Percentiles rank a stretch among this genome's conserved stretches.
Evolutionary conservation across 2,113 vertebrate species (phyloP).

Genomic region (Propithecus coquereli): DNA sequence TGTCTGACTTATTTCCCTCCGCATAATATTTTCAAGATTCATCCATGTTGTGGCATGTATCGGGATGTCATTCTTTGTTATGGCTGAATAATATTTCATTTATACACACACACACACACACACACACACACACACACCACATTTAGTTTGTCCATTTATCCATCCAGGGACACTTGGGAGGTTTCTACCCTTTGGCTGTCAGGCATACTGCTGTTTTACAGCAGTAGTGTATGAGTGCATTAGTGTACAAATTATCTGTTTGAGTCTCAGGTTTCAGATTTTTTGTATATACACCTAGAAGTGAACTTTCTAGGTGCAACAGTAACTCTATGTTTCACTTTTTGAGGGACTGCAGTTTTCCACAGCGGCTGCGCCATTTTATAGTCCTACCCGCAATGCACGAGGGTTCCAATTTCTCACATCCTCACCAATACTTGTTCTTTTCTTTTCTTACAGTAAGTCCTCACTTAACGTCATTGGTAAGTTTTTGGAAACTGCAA

Average conservation of each 20-base stretch:
- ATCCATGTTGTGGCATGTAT: too few species aligned
- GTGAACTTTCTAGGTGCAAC: not conserved
- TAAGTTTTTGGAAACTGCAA: not conserved
- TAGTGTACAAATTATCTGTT: not conserved
- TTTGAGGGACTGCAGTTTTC: not conserved
- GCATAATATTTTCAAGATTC: not conserved
- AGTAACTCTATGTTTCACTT: not conserved
- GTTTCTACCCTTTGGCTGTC: not conserved
- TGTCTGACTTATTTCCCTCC: not conserved
- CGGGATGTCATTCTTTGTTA: not conserved
- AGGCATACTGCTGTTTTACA: not conserved
- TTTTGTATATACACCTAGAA: not conserved
- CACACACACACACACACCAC: too few species aligned
- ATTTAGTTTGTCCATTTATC: not conserved
- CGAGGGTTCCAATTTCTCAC: not conserved
- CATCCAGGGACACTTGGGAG: not conserved
- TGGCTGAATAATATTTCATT: not conserved
- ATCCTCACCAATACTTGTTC: not conserved
- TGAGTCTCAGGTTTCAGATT: not conserved
- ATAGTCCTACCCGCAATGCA: too few species aligned
- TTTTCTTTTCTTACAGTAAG: not conserved
- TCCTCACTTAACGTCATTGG: not conserved
- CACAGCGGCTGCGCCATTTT: not conserved
- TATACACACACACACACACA: rapidly evolving
- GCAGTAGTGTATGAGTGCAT: too few species aligned